Evolutionary conservation across 2,888 invertebrate species (phyloP).

Genomic region (Priocnemis perturbator): DNA sequence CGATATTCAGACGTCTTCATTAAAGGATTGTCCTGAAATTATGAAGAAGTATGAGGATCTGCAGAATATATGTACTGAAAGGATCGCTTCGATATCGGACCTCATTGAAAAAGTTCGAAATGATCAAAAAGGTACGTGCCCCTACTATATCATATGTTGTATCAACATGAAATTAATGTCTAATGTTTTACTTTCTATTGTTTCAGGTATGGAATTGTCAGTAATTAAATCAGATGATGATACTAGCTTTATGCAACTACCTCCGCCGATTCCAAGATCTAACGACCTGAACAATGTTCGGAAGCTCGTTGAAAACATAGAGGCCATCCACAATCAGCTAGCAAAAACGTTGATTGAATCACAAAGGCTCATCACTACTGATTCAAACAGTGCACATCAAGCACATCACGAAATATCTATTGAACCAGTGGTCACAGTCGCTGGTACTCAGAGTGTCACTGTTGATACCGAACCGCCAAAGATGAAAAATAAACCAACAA

Average conservation of each 20-base stretch:
- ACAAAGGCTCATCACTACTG: conserved; percentile 59
- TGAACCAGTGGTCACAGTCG: conserved; percentile 10
- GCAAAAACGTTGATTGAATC: conserved; percentile 65
- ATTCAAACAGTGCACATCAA: conserved; percentile 14
- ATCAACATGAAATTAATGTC: conserved; percentile 4
- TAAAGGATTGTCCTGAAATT: conserved; percentile 62
- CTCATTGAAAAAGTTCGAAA: conserved; percentile 79
- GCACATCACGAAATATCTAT: not conserved
- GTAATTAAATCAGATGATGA: conserved; percentile 56
- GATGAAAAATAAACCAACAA: conserved; percentile 56
- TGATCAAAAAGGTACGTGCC: conserved; percentile 71
- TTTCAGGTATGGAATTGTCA: conserved; percentile 62
- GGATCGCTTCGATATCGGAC: conserved; percentile 78
- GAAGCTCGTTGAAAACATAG: conserved; percentile 64
- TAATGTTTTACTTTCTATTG: conserved; percentile 11
- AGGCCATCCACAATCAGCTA: conserved; percentile 64
- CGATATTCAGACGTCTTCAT: conserved; percentile 49
- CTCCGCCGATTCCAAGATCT: conserved; percentile 37
- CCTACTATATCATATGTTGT: not conserved
- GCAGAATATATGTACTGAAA: conserved; percentile 77
- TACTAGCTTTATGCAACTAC: conserved; percentile 59
- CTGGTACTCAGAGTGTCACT: conserved; percentile 32
- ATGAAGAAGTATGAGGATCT: conserved; percentile 76
- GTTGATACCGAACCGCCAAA: conserved; percentile 14
- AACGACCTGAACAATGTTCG: conserved; percentile 57